Conservation (phyloP, 2,888 invertebrate species). For the Brenthis ino region DNA sequence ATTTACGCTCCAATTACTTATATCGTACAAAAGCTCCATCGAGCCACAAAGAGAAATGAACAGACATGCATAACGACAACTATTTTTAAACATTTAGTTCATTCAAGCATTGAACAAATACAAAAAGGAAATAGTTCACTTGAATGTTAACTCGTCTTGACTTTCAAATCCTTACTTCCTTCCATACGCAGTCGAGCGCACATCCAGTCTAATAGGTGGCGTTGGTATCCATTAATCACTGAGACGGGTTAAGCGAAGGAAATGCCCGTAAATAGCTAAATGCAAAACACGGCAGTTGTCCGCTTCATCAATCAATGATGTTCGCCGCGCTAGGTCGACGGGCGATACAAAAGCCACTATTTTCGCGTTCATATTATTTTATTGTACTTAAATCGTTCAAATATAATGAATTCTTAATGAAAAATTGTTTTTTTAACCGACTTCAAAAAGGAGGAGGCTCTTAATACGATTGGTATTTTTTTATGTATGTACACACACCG, state of each 20-base stretch:
- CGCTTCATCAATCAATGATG: conserved; percentile 75
- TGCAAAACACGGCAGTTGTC: conserved; percentile 80
- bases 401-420: too few relatives aligned
- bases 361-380: neutral
- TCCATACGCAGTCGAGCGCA: conserved; percentile 55
- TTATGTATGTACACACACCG: too few relatives aligned
- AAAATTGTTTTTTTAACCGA: too few relatives aligned
- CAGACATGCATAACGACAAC: neutral
- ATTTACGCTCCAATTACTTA: conserved; percentile 15
- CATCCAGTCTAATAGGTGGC: conserved; percentile 62
- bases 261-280: conserved; percentile 81
- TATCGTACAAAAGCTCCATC: neutral
- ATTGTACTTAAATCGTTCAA: neutral
- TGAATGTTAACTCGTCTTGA: conserved; percentile 43
- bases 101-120: conserved; percentile 19
- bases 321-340: conserved; percentile 33
- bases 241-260: conserved; percentile 78
- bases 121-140: conserved; percentile 40
- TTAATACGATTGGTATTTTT: too few relatives aligned
- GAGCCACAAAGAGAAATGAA: conserved; percentile 5
- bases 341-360: conserved; percentile 15
- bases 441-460: too few relatives aligned
- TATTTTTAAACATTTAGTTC: conserved; percentile 25
- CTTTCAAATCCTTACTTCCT: conserved; percentile 49
- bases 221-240: conserved; percentile 73